Percentiles rank a stretch among this genome's conserved stretches.
These are phyloP conservation scores for Gymnosoma rotundatum DNA, from an alignment of 2,888 invertebrate species.

Conservation along the genomic window DNA sequence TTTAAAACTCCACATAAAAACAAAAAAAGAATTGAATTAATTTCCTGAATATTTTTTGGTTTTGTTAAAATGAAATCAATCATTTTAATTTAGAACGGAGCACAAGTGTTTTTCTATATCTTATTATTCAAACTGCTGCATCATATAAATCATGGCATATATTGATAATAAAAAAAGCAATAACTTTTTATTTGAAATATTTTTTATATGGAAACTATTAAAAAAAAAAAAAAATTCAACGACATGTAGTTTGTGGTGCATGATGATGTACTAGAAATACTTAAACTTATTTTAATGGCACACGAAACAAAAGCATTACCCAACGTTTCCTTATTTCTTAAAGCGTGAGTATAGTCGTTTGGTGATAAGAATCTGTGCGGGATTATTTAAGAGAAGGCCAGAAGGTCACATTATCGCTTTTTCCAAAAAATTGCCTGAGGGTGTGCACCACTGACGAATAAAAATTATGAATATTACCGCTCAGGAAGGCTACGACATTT, in stretches of 20 bases:
- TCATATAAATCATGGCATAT: slow-evolving; percentile 55
- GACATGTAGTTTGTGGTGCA: neutral
- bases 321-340: neutral
- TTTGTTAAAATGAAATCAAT: slow-evolving; percentile 13
- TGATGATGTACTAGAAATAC: neutral
- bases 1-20: no score
- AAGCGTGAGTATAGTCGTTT: no score
- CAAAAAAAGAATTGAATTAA: neutral
- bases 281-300: neutral
- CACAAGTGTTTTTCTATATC: slow-evolving; percentile 1
- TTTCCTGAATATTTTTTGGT: neutral
- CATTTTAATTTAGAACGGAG: slow-evolving; percentile 3
- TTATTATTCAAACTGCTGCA: slow-evolving; percentile 59
- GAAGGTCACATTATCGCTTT: no score
- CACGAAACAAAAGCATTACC: neutral
- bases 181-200: neutral
- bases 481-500: no score
- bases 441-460: no score
- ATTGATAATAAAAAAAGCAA: neutral
- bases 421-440: no score
- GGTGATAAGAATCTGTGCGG: no score
- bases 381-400: no score
- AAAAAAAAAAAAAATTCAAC: neutral
- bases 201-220: neutral
- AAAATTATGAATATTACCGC: no score